Conservation (phyloP, 2,888 invertebrate species). For the Drosophila neoperkinsi region DNA sequence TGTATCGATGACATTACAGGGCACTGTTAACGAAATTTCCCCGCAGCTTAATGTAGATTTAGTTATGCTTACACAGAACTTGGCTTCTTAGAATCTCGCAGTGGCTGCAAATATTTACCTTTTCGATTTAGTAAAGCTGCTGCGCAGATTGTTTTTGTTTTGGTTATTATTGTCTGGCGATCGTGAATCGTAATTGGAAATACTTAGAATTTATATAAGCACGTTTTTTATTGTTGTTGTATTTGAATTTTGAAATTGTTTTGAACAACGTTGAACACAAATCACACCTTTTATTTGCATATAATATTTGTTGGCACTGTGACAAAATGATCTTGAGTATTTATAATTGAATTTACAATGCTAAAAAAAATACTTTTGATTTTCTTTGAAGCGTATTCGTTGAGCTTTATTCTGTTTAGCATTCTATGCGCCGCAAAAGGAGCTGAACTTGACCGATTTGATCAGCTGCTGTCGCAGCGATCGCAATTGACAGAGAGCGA, state of each 20-base stretch:
- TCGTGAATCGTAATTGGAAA: conserved; percentile 13
- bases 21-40: conserved; percentile 2
- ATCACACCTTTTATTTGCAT: conserved; percentile 46
- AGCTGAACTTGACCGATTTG: conserved; percentile 80
- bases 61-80: conserved; percentile 1
- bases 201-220: conserved; percentile 48
- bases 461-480: conserved; percentile 36
- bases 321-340: conserved; percentile 63
- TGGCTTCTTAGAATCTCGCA: conserved; percentile 10
- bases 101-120: conserved; percentile 43
- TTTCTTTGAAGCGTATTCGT: conserved; percentile 22
- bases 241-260: conserved; percentile 18
- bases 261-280: conserved; percentile 6
- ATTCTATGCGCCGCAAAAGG: conserved; percentile 31
- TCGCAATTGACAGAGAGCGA: background rate
- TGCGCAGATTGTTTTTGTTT: conserved; percentile 57
- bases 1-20: conserved; percentile 27
- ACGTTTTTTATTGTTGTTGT: conserved; percentile 9
- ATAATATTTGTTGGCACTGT: conserved; percentile 66
- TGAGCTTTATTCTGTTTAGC: conserved; percentile 11
- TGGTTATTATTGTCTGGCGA: conserved; percentile 4
- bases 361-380: conserved; percentile 29
- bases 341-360: conserved; percentile 27
- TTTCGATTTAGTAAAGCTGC: conserved; percentile 45
- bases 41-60: background rate